Conservation (phyloP, 2,797 vertebrate species). For the Lagorchestes hirsutus region DNA sequence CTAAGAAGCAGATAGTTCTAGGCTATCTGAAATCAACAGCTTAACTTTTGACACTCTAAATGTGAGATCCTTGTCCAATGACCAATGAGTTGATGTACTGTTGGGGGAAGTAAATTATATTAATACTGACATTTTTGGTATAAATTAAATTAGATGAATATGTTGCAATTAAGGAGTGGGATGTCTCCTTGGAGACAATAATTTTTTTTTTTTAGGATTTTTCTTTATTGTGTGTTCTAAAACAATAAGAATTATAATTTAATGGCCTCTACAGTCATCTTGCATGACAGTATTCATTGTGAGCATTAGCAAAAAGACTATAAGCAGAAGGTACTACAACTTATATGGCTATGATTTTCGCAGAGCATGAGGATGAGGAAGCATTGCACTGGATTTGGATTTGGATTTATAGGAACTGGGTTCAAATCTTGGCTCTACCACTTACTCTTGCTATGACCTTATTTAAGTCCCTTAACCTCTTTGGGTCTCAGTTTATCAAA, state of each 20-base stretch:
- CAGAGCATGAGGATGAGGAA: neutral
- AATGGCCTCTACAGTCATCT: neutral
- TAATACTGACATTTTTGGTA: neutral
- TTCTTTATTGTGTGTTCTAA: neutral
- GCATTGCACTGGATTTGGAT: neutral
- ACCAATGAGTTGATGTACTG: neutral
- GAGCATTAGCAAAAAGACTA: neutral
- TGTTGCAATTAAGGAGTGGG: neutral
- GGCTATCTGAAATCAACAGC: neutral
- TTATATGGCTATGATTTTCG: neutral
- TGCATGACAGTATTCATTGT: neutral
- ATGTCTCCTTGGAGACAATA: neutral
- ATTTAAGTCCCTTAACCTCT: neutral
- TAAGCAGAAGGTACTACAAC: neutral
- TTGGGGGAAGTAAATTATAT: neutral
- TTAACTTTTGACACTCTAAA: neutral
- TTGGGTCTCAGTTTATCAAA: neutral
- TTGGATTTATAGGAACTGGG: neutral
- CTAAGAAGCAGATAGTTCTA: neutral
- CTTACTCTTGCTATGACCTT: neutral
- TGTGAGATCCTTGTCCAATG: neutral
- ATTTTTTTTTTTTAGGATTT: neutral
- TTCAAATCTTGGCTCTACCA: neutral
- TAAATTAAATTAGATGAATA: neutral
- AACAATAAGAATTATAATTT: neutral